Conservation (phyloP, 2,113 vertebrate species). For the Macquaria australasica region DNA sequence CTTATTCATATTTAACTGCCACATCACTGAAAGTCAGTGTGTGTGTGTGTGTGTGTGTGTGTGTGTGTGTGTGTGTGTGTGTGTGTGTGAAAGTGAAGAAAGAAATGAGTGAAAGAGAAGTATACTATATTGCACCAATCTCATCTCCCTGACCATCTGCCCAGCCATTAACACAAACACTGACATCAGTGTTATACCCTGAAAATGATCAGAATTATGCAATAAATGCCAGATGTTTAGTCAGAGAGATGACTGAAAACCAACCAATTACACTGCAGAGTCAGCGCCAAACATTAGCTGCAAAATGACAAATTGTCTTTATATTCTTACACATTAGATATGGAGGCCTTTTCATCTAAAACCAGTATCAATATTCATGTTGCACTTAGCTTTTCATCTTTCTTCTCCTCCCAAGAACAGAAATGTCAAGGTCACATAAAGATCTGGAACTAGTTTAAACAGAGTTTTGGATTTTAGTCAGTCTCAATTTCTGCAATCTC, state of each 20-base stretch:
- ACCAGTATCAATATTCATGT: not conserved
- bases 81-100: too few species aligned
- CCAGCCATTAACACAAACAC: conserved; percentile 9
- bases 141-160: conserved; percentile 26
- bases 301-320: not conserved
- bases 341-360: not conserved
- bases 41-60: conserved; percentile 1
- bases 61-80: not conserved
- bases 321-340: not conserved
- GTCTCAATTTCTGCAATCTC: too few species aligned
- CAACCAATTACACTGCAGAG: not conserved
- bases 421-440: not conserved
- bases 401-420: not conserved
- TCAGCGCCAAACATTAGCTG: conserved; percentile 9
- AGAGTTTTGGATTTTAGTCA: not conserved
- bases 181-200: conserved; percentile 16
- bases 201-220: conserved; percentile 23
- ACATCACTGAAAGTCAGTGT: not conserved
- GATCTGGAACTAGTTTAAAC: not conserved
- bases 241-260: conserved; percentile 4
- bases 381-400: not conserved
- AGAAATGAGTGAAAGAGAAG: not conserved
- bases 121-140: not conserved
- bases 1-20: conserved; percentile 5
- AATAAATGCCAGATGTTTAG: conserved; percentile 27